Base-by-base conservation (phyloP, 2,113 vertebrate species). In the Dromaius novaehollandiae region DNA sequence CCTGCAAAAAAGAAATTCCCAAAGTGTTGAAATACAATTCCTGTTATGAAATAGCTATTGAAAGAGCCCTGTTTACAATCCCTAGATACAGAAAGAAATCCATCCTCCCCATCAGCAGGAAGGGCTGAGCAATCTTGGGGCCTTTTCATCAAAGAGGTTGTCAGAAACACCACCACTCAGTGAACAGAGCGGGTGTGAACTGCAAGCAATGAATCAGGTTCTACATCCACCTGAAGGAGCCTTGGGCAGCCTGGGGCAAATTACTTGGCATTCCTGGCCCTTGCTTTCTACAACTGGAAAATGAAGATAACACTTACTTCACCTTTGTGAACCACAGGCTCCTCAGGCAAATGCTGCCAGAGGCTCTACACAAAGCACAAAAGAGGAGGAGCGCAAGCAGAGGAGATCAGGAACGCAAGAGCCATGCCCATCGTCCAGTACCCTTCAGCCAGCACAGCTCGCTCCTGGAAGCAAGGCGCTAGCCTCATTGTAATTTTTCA, bases 11-110 rank as follows among this genome's bases (percentile, higher is more conserved):
- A 84, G 12, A 94, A 94, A 85, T 73, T 82, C 68, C 87, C 76
- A 0, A 87, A 93, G 89, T 95, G 94, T 89, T 91, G 95, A 96
- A 97, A 97, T 89, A 89, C 69, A 86, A 97, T 86, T 74, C 82
- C 75, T 75, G 74, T 96, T 97, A 95, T 7, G 82, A 96, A 97
- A 97, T 12, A 77, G 46, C 82, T 63, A 7, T 79, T 13, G 18
- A 89, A 88, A 92, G 88, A 87, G 63, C 36, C 25, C 82, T 95
- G 89, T 93, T 95, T 95, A 88, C 89, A 84, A 20, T 74, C 79
- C 71, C 82, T 55, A 79, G 30, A 58, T 75, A 77, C 70, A 87
- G 53, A 69, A 63, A 91, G 34, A 53, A 81, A 58, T 63, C 74
- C 83, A 86, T 63, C 83, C 78, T 83, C 68, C 3, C 1, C 44